Percentiles rank a stretch among this genome's conserved stretches.
Evolutionary conservation across 1,140 invertebrate species (phyloP).

Genomic region (Sminthurinus signatus): DNA sequence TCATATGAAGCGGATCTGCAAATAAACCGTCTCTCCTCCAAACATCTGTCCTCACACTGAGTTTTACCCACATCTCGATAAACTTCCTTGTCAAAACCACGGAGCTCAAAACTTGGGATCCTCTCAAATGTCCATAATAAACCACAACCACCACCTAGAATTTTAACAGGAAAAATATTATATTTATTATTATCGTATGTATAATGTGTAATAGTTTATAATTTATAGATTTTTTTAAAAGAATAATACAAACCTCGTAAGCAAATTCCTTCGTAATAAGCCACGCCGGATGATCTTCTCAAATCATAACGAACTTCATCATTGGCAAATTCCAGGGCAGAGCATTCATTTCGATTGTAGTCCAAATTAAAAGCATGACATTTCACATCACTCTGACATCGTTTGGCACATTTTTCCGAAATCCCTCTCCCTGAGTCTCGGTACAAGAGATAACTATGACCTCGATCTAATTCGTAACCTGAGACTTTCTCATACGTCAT

Average conservation of each 20-base stretch:
- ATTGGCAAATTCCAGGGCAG: constrained; percentile 44
- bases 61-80: constrained; percentile 45
- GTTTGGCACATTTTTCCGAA: constrained; percentile 45
- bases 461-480: constrained; percentile 47
- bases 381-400: constrained; percentile 45
- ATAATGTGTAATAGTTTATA: too few relatives aligned
- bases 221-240: too few relatives aligned
- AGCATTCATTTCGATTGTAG: constrained; percentile 48
- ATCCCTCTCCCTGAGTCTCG: constrained; percentile 45
- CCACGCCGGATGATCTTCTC: constrained; percentile 45
- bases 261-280: constrained; percentile 50
- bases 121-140: constrained; percentile 50
- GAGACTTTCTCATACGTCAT: constrained; percentile 49
- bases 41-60: constrained; percentile 49
- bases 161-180: too few relatives aligned
- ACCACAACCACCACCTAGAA: constrained; percentile 44
- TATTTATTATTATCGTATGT: too few relatives aligned
- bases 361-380: constrained; percentile 49
- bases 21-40: constrained; percentile 48
- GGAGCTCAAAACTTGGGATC: constrained; percentile 47
- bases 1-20: constrained; percentile 51
- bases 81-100: constrained; percentile 43
- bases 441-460: constrained; percentile 44
- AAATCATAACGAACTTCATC: constrained; percentile 45
- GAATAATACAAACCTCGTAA: constrained; percentile 45